phyloP scores from a whole-genome alignment of 2,113 vertebrate species.

The Varanus komodoensis region DNA sequence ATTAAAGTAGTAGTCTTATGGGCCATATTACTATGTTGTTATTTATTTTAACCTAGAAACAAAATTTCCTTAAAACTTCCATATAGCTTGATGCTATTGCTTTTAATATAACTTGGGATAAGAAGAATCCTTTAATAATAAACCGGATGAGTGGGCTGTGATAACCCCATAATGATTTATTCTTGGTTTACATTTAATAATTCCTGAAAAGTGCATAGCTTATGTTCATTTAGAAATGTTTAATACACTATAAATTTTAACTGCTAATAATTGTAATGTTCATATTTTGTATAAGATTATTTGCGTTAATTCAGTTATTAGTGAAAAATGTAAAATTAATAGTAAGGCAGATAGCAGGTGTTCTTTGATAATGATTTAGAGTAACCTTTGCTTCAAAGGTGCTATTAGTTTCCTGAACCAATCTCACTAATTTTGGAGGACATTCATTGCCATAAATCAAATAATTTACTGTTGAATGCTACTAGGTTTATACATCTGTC shows the following conservation, averaged over 20 bases:
- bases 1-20: not conserved
- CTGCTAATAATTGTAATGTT: constrained; percentile 9
- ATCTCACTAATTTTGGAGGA: constrained; percentile 38
- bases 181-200: not conserved
- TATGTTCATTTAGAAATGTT: constrained; percentile 18
- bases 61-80: not conserved
- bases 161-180: accelerated
- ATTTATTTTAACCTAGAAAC: not conserved
- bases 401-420: constrained; percentile 29
- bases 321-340: not conserved
- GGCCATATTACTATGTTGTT: not conserved
- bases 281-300: not conserved
- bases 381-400: constrained; percentile 1
- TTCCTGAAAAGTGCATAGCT: not conserved
- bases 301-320: not conserved
- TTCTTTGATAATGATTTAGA: not conserved
- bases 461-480: not conserved
- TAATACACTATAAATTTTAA: accelerated
- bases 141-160: not conserved
- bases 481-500: constrained; percentile 48
- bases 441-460: constrained; percentile 22
- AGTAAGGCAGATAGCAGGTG: not conserved
- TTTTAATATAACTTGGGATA: not conserved
- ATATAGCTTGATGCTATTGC: not conserved
- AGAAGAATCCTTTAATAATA: not conserved